These are phyloP conservation scores for Lophochroa leadbeateri DNA, from an alignment of 2,113 vertebrate species.

Conservation along the genomic window DNA sequence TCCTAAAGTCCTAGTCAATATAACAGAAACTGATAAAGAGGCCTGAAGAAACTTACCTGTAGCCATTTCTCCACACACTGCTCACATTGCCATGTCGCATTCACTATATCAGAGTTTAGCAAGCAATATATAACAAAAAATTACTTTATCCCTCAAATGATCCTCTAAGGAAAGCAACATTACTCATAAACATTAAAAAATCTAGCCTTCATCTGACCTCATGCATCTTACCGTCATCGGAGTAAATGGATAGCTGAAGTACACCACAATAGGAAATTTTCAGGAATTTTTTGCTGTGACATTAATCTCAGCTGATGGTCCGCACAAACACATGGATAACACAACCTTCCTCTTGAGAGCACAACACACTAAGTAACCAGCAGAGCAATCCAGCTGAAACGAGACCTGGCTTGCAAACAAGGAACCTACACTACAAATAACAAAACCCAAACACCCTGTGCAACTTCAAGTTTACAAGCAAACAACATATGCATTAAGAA, in stretches of 20 bases:
- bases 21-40: background rate
- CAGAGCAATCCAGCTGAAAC: slow-evolving; percentile 1
- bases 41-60: background rate
- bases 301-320: slow-evolving; percentile 1
- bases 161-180: background rate
- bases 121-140: background rate
- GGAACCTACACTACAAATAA: background rate
- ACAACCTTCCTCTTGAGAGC: slow-evolving; percentile 18
- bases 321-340: background rate
- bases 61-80: background rate
- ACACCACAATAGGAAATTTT: background rate
- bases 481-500: slow-evolving; percentile 45
- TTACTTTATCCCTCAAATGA: background rate
- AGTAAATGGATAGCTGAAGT: background rate
- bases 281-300: background rate
- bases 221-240: slow-evolving; percentile 35
- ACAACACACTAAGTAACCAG: slow-evolving; percentile 31
- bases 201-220: background rate
- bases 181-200: background rate
- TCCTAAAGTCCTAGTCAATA: background rate
- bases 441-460: slow-evolving; percentile 46
- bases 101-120: background rate
- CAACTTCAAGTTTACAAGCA: slow-evolving; percentile 52
- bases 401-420: slow-evolving; percentile 47
- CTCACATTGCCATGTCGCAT: fast-evolving